Base-by-base conservation (phyloP, 2,888 invertebrate genomes). In the Pristionchus mayeri region DNA sequence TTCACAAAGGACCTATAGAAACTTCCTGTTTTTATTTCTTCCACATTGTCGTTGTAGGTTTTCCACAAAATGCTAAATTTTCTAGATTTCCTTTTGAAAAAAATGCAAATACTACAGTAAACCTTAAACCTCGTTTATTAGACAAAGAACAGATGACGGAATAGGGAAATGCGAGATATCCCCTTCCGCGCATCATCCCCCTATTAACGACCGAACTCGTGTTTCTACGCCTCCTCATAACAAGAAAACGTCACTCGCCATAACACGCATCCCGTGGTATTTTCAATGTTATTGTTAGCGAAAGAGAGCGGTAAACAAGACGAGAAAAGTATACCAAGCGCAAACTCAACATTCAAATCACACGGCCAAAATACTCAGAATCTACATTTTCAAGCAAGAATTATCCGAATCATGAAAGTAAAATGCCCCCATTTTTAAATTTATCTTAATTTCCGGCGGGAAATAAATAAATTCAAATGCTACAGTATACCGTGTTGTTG, bases 401-500 rank as follows among this genome's bases (percentile, higher is more conserved):
- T n/a, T n/a, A n/a, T n/a, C n/a, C n/a, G n/a, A n/a, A n/a, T n/a
- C n/a, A n/a, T n/a, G n/a, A n/a, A n/a, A n/a, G n/a, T n/a, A n/a
- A n/a, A n/a, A n/a, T n/a, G n/a, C n/a, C n/a, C n/a, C n/a, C n/a
- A n/a, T n/a, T n/a, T n/a, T n/a, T n/a, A n/a, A n/a, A n/a, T n/a
- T n/a, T n/a, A n/a, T n/a, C n/a, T n/a, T n/a, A n/a, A n/a, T n/a
- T n/a, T n/a, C n/a, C n/a, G n/a, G n/a, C n/a, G n/a, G n/a, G n/a
- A n/a, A n/a, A n/a, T n/a, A n/a, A n/a, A n/a, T n/a, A n/a, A n/a
- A n/a, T n/a, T n/a, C n/a, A n/a, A n/a, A 44, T 44, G 6, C 6
- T 44, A 9, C 44, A 44, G 13, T 44, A 44, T 44, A 71, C 71
- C 71, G 71, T 71, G 71, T 71, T 71, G 71, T 71, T 71, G 71